Conservation (phyloP, 2,797 vertebrate genomes). For the Catostomus latipinnis region DNA sequence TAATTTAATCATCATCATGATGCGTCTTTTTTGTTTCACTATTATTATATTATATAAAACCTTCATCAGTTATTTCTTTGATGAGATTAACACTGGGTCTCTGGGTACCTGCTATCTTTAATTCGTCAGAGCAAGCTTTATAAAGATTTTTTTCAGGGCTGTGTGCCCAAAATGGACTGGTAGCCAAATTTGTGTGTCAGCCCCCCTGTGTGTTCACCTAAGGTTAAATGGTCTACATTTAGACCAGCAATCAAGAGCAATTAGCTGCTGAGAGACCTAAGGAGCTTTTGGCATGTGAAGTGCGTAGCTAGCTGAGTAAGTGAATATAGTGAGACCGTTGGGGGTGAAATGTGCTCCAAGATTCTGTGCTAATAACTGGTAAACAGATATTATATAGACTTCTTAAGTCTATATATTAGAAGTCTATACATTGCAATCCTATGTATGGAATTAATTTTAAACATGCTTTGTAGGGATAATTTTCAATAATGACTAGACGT, state of each 20-base stretch:
- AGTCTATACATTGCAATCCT: no score
- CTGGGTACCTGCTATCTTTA: constrained; percentile 2
- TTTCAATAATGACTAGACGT: no score
- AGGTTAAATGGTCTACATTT: constrained; percentile 80
- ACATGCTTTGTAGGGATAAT: no score
- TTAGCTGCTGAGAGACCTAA: constrained; percentile 69
- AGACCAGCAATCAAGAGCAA: constrained; percentile 82
- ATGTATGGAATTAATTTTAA: no score
- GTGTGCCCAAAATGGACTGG: constrained; percentile 57
- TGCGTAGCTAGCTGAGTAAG: constrained; percentile 40
- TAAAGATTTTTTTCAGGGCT: constrained; percentile 51
- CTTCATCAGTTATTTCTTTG: no score
- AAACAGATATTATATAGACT: not conserved
- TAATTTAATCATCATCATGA: no score
- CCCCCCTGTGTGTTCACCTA: constrained; percentile 80
- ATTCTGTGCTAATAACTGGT: constrained; percentile 12
- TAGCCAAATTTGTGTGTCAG: constrained; percentile 71
- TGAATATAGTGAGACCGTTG: constrained; percentile 51
- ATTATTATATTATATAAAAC: no score
- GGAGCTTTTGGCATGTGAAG: constrained; percentile 67
- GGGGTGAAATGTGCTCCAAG: constrained; percentile 14
- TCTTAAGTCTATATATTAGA: no score
- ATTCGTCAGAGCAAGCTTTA: not conserved
- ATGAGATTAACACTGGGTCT: not conserved
- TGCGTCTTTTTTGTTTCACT: no score